phyloP scores from a whole-genome alignment of 2,113 vertebrate species.

The Leptocoma aspasia region DNA sequence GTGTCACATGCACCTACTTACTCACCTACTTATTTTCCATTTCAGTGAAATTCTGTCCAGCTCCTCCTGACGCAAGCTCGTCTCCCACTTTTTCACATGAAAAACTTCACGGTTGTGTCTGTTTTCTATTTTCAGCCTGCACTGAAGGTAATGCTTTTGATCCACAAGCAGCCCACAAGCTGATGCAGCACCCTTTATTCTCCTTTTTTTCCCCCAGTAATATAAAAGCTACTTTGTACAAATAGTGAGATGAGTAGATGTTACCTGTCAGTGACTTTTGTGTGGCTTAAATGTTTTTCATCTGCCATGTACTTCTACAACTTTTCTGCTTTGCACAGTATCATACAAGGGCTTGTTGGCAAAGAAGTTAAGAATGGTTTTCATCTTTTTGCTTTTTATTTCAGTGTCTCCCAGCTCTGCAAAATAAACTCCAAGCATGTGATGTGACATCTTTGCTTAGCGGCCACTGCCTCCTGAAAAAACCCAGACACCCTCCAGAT shows the following conservation, averaged over 20 bases:
- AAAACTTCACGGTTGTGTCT: conserved; percentile 9
- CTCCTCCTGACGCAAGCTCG: neutral
- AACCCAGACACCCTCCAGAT: neutral
- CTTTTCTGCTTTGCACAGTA: neutral
- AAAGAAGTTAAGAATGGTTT: neutral
- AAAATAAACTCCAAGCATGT: neutral
- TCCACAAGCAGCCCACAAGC: neutral
- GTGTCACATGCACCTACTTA: conserved; percentile 47
- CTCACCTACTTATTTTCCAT: conserved; percentile 51
- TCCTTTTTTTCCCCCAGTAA: neutral
- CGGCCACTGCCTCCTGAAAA: neutral
- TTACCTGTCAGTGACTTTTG: conserved; percentile 29
- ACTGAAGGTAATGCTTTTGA: conserved; percentile 36
- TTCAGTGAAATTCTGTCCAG: conserved; percentile 25
- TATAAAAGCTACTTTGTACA: conserved; percentile 24
- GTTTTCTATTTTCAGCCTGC: conserved; percentile 52
- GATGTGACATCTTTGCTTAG: neutral
- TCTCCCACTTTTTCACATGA: conserved; percentile 30
- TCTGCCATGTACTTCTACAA: neutral
- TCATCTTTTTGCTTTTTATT: conserved; percentile 9
- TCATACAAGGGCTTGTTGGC: neutral
- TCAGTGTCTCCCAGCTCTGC: neutral
- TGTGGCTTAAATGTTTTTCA: neutral
- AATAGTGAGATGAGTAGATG: neutral
- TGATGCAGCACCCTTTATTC: neutral